phyloP scores from a whole-genome alignment of 2,797 vertebrate genomes.

The Micropoecilia bifurca region DNA sequence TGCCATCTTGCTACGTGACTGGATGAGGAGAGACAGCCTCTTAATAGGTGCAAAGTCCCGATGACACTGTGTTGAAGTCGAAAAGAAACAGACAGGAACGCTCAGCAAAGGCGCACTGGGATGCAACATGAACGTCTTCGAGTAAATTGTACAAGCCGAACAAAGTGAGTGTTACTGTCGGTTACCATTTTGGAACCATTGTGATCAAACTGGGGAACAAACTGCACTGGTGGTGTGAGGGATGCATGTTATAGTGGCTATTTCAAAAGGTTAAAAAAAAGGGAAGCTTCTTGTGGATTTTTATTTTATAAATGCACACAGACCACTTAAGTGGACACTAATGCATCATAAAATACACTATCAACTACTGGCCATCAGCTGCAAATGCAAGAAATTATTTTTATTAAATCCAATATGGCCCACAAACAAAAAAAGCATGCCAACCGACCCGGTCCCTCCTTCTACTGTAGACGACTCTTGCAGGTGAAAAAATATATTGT shows the following conservation, averaged over 20 bases:
- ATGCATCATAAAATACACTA: too few species aligned
- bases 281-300: too few species aligned
- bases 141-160: neutral
- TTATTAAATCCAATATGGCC: too few species aligned
- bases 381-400: too few species aligned
- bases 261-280: neutral
- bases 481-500: too few species aligned
- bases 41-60: constrained; percentile 13
- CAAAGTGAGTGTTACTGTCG: neutral
- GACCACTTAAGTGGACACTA: too few species aligned
- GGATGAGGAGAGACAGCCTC: constrained; percentile 43
- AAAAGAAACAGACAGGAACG: neutral
- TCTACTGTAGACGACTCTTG: too few species aligned
- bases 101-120: too few species aligned
- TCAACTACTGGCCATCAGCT: too few species aligned
- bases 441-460: too few species aligned
- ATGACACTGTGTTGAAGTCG: neutral
- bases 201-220: neutral
- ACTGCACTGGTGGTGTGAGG: neutral
- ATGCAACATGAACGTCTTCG: neutral
- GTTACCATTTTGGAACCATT: neutral
- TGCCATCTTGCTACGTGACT: constrained; percentile 49
- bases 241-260: neutral
- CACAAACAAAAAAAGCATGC: too few species aligned
- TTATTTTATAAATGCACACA: too few species aligned